A percentile compares a stretch with the other conserved stretches of the same genome.
Evolutionary conservation across 2,888 invertebrate genomes (phyloP).

Genomic region (Netelia inedita): DNA sequence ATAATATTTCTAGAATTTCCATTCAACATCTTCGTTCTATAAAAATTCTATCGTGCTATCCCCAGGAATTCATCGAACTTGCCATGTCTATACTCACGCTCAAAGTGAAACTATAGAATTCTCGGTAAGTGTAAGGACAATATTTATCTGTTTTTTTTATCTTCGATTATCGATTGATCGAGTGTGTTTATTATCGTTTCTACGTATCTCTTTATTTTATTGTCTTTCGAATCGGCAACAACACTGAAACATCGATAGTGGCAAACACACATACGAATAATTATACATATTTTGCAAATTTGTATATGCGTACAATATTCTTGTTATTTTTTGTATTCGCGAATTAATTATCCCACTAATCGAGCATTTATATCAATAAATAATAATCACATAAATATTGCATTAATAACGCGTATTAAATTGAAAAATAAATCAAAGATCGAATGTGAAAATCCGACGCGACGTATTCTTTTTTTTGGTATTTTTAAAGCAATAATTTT

Average conservation of each 20-base stretch:
- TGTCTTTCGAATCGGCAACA: background rate
- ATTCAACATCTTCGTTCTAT: background rate
- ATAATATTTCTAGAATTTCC: constrained; percentile 16
- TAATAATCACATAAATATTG: no score
- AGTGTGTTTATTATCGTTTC: background rate
- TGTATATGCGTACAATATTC: no score
- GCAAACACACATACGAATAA: background rate
- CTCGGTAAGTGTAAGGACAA: no score
- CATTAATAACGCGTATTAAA: no score
- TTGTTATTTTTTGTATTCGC: no score
- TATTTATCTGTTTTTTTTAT: background rate
- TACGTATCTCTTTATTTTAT: background rate
- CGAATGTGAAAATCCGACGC: background rate
- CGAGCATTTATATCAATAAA: no score
- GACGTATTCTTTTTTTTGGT: background rate
- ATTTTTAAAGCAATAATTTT: constrained; percentile 7
- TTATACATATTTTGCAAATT: background rate
- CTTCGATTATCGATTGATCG: background rate
- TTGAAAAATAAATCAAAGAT: background rate
- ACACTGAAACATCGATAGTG: background rate
- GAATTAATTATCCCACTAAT: no score
- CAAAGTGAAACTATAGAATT: no score
- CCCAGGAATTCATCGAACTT: background rate
- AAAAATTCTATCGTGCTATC: background rate
- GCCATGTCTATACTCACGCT: no score